A percentile compares a stretch with the other conserved stretches of the same genome.
Evolutionary conservation across 2,113 vertebrate species (phyloP).

Genomic region (Xiphophorus couchianus): DNA sequence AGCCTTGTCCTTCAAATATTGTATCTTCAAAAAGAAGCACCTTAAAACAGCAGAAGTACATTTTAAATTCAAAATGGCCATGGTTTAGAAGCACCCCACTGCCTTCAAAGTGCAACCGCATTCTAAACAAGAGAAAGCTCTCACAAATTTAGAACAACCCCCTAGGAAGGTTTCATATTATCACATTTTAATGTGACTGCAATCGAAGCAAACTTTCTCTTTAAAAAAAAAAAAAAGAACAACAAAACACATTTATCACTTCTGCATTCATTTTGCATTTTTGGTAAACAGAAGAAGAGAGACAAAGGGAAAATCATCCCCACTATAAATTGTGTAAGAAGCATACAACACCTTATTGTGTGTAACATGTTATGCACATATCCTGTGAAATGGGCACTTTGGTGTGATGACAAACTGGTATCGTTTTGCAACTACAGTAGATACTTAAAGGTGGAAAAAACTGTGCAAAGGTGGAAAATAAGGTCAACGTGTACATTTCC

Average conservation of each 20-base stretch:
- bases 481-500: constrained; percentile 68
- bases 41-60: neutral
- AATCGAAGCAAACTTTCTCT: neutral
- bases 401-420: constrained; percentile 46
- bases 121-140: neutral
- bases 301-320: neutral
- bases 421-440: constrained; percentile 24
- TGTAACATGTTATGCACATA: constrained; percentile 13
- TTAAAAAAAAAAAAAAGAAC: too few species aligned
- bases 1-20: neutral
- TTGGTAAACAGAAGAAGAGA: neutral
- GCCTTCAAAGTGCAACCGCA: neutral
- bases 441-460: constrained; percentile 34
- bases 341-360: neutral
- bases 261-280: neutral
- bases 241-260: neutral
- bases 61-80: neutral
- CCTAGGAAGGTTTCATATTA: neutral
- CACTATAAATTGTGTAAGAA: neutral
- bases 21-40: neutral
- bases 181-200: neutral
- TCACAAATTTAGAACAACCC: constrained; percentile 4
- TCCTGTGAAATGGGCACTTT: constrained; percentile 36
- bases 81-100: neutral
- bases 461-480: constrained; percentile 63